Percentiles rank a stretch among this genome's conserved stretches.
Evolutionary conservation across 1,140 invertebrate species (phyloP).

Genomic region (Megalonaias nervosa): DNA sequence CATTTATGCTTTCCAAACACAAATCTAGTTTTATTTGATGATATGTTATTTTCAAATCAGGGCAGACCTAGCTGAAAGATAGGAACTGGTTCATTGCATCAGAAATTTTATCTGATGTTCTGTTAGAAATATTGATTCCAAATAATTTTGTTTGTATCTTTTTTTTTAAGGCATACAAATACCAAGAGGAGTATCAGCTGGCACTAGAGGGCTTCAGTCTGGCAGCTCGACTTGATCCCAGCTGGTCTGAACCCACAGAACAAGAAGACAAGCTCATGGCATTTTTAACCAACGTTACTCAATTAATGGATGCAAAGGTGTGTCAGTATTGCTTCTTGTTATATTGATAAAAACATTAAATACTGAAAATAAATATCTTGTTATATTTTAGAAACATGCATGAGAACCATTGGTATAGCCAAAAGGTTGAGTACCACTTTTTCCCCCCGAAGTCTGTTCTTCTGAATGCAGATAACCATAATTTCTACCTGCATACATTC

Average conservation of each 20-base stretch:
- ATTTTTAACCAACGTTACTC: slow-evolving; percentile 80
- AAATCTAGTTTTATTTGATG: too few relatives aligned
- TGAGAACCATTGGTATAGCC: too few relatives aligned
- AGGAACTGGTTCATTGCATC: background rate
- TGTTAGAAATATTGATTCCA: background rate
- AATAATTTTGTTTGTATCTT: background rate
- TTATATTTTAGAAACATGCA: too few relatives aligned
- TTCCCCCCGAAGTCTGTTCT: too few relatives aligned
- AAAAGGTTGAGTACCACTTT: too few relatives aligned
- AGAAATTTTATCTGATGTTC: background rate
- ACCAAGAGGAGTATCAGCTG: slow-evolving; percentile 83
- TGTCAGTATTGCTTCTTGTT: background rate
- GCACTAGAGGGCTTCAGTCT: slow-evolving; percentile 81
- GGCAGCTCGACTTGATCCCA: slow-evolving; percentile 81
- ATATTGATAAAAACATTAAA: too few relatives aligned
- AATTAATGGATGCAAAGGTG: slow-evolving; percentile 78
- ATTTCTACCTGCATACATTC: too few relatives aligned
- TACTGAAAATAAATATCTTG: too few relatives aligned
- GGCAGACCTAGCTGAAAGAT: too few relatives aligned
- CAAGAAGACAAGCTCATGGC: slow-evolving; percentile 78
- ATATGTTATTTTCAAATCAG: too few relatives aligned
- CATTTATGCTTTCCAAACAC: too few relatives aligned
- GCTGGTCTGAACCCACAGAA: slow-evolving; percentile 79
- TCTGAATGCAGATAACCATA: too few relatives aligned
- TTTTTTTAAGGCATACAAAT: slow-evolving; percentile 81